Conservation (phyloP, 2,797 vertebrate genomes). For the Danio jaintianensis region DNA sequence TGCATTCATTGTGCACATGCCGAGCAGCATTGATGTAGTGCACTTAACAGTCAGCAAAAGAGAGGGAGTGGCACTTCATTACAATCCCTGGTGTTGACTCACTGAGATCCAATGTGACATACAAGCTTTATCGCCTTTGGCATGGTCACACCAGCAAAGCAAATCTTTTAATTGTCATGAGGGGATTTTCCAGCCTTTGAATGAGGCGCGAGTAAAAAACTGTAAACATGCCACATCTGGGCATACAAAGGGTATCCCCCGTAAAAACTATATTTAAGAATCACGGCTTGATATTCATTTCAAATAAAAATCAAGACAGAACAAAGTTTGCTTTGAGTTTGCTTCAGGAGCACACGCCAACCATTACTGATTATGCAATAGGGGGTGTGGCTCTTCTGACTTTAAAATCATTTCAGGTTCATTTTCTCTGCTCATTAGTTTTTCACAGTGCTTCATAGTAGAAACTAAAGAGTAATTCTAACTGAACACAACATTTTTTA, state of each 20-base stretch:
- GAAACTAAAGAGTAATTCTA: too few species aligned
- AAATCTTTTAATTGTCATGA: background rate
- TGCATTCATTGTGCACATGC: slow-evolving; percentile 34
- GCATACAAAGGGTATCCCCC: background rate
- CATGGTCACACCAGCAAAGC: background rate
- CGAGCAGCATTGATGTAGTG: slow-evolving; percentile 26
- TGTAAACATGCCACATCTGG: background rate
- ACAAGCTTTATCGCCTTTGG: background rate
- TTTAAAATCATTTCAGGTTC: too few species aligned
- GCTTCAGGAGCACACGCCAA: too few species aligned
- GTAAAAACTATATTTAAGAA: too few species aligned
- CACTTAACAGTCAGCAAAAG: slow-evolving; percentile 27
- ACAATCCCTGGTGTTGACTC: slow-evolving; percentile 22
- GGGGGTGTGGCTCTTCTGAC: too few species aligned
- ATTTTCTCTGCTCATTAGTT: too few species aligned
- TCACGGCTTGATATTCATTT: too few species aligned
- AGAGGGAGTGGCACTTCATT: slow-evolving; percentile 40
- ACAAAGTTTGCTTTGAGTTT: too few species aligned
- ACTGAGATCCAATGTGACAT: slow-evolving; percentile 13
- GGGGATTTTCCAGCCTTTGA: slow-evolving; percentile 28
- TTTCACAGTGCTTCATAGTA: too few species aligned
- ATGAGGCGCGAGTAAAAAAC: background rate
- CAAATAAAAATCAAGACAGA: too few species aligned
- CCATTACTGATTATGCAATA: too few species aligned
- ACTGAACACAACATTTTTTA: too few species aligned